These are phyloP conservation scores for Drosophila repletoides DNA, from an alignment of 1,140 invertebrate species.

Conservation along the genomic window DNA sequence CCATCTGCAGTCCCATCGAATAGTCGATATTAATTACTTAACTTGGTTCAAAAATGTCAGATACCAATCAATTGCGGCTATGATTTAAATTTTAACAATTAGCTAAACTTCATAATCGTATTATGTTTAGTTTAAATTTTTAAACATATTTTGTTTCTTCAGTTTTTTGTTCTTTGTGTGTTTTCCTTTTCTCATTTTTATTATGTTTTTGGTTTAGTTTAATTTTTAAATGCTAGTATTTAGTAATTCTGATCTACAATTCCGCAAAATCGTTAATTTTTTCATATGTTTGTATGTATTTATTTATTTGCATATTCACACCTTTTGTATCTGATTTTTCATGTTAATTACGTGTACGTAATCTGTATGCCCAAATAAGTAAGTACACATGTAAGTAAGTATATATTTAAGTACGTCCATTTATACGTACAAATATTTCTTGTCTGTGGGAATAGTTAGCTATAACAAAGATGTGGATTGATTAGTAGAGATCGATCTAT, in stretches of 20 bases:
- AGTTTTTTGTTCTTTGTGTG: constrained; percentile 20
- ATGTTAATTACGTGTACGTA: constrained; percentile 4
- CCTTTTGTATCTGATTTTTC: constrained; percentile 3
- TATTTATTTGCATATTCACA: constrained; percentile 15
- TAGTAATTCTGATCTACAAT: constrained; percentile 38
- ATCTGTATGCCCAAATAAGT: constrained; percentile 3
- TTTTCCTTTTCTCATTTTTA: not conserved
- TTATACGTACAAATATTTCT: too few relatives aligned
- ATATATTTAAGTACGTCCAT: too few relatives aligned
- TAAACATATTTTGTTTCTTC: constrained; percentile 19
- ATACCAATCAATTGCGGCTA: constrained; percentile 18
- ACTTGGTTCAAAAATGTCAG: not conserved
- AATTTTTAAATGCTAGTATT: constrained; percentile 41
- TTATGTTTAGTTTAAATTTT: too few relatives aligned
- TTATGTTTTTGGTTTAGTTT: constrained; percentile 5
- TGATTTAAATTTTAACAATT: constrained; percentile 46
- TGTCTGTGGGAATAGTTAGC: too few relatives aligned
- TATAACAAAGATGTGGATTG: not conserved
- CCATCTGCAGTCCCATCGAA: not conserved
- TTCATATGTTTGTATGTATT: constrained; percentile 5
- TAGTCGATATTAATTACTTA: not conserved
- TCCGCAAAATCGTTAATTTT: constrained; percentile 29
- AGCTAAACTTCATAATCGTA: constrained; percentile 47
- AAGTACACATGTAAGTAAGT: not conserved
- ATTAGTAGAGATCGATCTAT: not conserved